Evolutionary conservation across 2,888 invertebrate species (phyloP).

Genomic region (Pecten maximus): DNA sequence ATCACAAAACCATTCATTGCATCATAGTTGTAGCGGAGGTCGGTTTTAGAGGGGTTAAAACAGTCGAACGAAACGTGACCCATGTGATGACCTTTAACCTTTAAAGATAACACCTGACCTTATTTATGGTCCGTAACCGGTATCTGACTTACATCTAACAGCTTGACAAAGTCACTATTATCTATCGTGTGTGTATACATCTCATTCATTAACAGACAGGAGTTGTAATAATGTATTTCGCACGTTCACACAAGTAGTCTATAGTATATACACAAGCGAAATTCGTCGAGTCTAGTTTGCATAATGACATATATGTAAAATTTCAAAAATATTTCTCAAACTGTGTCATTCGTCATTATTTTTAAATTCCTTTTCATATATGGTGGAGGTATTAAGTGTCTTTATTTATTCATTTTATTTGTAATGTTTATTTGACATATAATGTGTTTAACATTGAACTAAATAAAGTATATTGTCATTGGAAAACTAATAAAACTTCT

Average conservation of each 20-base stretch:
- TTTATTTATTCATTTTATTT: too few relatives aligned
- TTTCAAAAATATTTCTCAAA: too few relatives aligned
- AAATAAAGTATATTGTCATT: too few relatives aligned
- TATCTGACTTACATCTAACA: constrained; percentile 10
- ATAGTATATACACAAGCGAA: background rate
- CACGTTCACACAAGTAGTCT: constrained; percentile 27
- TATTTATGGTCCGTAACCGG: background rate
- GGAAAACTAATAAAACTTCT: background rate
- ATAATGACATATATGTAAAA: background rate
- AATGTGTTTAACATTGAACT: too few relatives aligned
- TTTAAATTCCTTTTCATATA: too few relatives aligned
- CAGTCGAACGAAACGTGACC: constrained; percentile 10
- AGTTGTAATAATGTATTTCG: background rate
- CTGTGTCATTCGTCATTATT: too few relatives aligned
- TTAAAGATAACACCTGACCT: constrained; percentile 4
- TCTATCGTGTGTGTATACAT: background rate
- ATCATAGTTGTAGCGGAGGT: constrained; percentile 25
- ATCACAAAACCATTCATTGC: constrained; percentile 21
- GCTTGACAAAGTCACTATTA: constrained; percentile 1
- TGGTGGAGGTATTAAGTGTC: too few relatives aligned
- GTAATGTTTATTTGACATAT: too few relatives aligned
- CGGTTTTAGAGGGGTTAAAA: constrained; percentile 16
- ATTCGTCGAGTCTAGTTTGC: background rate
- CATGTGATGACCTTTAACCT: background rate
- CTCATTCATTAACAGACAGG: background rate